Evolutionary conservation across 1,140 invertebrate species (phyloP), one percentile per base, ranked within the genome.

Genomic region (Drosophila prosaltans): DNA sequence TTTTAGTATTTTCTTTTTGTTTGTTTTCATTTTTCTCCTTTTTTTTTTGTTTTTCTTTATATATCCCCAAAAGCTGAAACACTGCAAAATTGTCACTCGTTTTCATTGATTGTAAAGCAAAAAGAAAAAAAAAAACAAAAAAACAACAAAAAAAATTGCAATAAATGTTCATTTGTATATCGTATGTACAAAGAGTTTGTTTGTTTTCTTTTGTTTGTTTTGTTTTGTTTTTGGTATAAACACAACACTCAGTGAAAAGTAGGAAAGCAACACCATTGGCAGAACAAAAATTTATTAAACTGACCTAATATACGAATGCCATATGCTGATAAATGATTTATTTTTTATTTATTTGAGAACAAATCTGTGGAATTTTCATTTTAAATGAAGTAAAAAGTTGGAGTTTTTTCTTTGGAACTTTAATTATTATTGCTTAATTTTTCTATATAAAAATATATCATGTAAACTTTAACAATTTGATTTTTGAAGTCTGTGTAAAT

Each of bases 161-260:
- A 51, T 26, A 51, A 8, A 51, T 51, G 21, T 51, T 51, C 45
- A 26, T 51, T 51, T 51, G 21, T 51, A 51, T 24, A 51, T 51
- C 45, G 21, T 51, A 51, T 51, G 45, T 51, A 51, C 45, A 51
- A 26, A 51, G 45, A 51, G 45, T 36, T 36, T 36, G 32, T 36
- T 36, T 6, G 3, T 3, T 36, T 6, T 36, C 6, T 36, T 36
- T 30, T 30, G 2, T 2, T 30, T 30, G 28, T 30, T 30, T 30
- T 30, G 28, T 4, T 30, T 30, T 16, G 16, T 16, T 16, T 16
- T 16, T 16, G 16, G 32, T 26, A 26, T 8, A 6, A 51, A 10
- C 45, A 51, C 45, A 26, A 9, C 45, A 51, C 45, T 51, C 45
- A 11, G 45, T 10, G 21, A 26, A 51, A 51, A 51, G 16, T 51